Base-by-base conservation (phyloP, 2,797 vertebrate genomes). In the Eutrigla gurnardus region DNA sequence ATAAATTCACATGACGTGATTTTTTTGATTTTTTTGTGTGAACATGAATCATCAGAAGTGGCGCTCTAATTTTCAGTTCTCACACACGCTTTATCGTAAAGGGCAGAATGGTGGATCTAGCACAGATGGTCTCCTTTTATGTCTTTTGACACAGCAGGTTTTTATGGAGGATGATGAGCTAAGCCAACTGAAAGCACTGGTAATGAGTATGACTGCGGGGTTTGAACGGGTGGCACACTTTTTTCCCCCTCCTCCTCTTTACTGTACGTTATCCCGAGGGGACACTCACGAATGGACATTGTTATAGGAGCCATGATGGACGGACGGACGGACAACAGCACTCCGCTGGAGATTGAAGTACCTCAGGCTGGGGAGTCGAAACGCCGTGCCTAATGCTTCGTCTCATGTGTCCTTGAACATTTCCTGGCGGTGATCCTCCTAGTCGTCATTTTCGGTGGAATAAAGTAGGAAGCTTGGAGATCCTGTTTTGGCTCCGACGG, bases 371-470 rank as follows among this genome's bases (percentile, higher is more conserved):
- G 64, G 66, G 63, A 70, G 66, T 78, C 33, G 49, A 83, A 85
- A 75, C 33, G 54, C 75, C 25, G 14, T 33, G 72, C 60, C 53
- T 82, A 80, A 81, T 82, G 78, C 72, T 75, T 86, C 65, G 67
- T 82, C 78, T 75, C 82, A 73, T 83, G 83, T 86, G 86, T 90
- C 75, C 85, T 86, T 77, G 87, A 89, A 86, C 65, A 72, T 86
- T 79, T 92, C 72, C 88, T 93, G 92, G 88, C 89, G 43, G 58
- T 59, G 61, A 72, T 80, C 73, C 83, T 81, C 70, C 71, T 12
- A 45, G 80, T 83, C 70, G 55, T 86, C 78, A 73, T 88, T 90
- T 78, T 82, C 69, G 86, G 81, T 76, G 68, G 77, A 82, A 84
- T 77, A 78, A 83, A 79, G 75, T 71, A 80, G 80, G 70, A 87